Percentiles rank a stretch among this genome's conserved stretches.
These are phyloP conservation scores for Podarcis siculus DNA, from an alignment of 2,797 vertebrate species.

Conservation along the genomic window DNA sequence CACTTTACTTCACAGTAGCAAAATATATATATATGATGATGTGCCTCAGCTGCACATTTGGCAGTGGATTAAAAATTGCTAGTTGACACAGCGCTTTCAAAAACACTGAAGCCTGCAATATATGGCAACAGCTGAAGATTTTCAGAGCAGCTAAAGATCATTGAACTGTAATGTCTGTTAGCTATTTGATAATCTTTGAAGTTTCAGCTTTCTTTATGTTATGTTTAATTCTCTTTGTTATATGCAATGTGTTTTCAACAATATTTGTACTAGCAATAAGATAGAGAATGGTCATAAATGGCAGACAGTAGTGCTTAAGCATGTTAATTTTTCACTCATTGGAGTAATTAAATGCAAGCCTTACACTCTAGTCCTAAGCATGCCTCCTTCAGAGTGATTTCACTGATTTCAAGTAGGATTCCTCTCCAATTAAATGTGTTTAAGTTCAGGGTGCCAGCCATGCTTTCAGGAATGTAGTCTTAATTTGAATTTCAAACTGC, in stretches of 20 bases:
- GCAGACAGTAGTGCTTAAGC: constrained; percentile 25
- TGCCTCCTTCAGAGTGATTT: background rate
- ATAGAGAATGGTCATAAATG: constrained; percentile 42
- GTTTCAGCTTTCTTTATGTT: constrained; percentile 70
- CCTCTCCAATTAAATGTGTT: background rate
- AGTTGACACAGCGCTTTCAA: constrained; percentile 75
- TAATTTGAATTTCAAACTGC: constrained; percentile 18
- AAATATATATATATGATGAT: constrained; percentile 74
- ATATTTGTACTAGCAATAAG: constrained; percentile 53
- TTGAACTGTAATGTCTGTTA: constrained; percentile 70
- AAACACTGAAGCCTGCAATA: constrained; percentile 70
- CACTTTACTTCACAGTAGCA: constrained; percentile 88
- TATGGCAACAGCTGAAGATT: constrained; percentile 79
- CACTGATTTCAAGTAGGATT: background rate
- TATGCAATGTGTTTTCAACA: constrained; percentile 51
- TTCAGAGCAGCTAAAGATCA: constrained; percentile 75
- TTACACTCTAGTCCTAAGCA: background rate
- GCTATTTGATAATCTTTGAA: constrained; percentile 80
- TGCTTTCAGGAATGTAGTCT: background rate
- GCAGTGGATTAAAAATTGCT: constrained; percentile 78
- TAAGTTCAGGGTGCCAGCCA: background rate
- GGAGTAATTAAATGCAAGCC: constrained; percentile 34
- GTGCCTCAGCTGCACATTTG: constrained; percentile 85
- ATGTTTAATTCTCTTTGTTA: constrained; percentile 64
- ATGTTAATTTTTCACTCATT: constrained; percentile 46